A percentile compares a stretch with the other conserved stretches of the same genome.
These are phyloP conservation scores for Eristalis pertinax DNA, from an alignment of 2,888 invertebrate species.

Conservation along the genomic window DNA sequence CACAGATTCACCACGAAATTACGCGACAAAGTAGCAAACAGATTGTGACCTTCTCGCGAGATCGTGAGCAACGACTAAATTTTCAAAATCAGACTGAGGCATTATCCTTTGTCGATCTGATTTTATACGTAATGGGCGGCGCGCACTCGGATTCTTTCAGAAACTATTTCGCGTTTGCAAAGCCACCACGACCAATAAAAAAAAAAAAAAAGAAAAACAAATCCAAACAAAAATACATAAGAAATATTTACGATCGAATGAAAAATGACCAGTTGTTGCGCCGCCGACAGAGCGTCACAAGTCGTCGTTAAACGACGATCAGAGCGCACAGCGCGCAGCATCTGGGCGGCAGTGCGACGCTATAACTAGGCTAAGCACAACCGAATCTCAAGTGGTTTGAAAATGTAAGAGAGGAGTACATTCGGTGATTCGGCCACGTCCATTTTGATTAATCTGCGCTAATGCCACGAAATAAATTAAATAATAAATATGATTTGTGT, in stretches of 20 bases:
- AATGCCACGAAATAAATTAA: conserved; percentile 55
- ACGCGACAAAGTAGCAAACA: neutral
- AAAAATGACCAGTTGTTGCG: conserved; percentile 62
- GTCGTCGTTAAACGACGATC: conserved; percentile 17
- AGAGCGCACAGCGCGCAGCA: neutral
- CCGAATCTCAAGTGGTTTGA: neutral
- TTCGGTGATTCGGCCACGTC: conserved; percentile 21
- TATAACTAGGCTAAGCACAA: conserved; percentile 1
- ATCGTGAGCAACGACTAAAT: conserved; percentile 14
- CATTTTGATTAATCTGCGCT: conserved; percentile 62
- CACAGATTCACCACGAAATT: neutral
- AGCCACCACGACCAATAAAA: conserved; percentile 13
- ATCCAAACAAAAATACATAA: neutral
- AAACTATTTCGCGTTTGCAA: conserved; percentile 42
- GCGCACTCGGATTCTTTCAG: conserved; percentile 52
- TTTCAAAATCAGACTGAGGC: conserved; percentile 55
- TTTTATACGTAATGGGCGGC: conserved; percentile 64
- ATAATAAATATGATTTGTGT: conserved; percentile 52
- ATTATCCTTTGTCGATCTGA: conserved; percentile 58
- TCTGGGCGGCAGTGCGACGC: too few species aligned
- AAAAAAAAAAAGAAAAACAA: conserved; percentile 10
- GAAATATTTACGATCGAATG: conserved; percentile 66
- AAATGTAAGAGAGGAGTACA: neutral
- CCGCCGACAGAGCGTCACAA: conserved; percentile 15
- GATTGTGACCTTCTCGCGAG: conserved; percentile 2